Evolutionary conservation across 2,797 vertebrate genomes (phyloP), one percentile per base, ranked within the genome.

Genomic region (Agapornis canus): DNA sequence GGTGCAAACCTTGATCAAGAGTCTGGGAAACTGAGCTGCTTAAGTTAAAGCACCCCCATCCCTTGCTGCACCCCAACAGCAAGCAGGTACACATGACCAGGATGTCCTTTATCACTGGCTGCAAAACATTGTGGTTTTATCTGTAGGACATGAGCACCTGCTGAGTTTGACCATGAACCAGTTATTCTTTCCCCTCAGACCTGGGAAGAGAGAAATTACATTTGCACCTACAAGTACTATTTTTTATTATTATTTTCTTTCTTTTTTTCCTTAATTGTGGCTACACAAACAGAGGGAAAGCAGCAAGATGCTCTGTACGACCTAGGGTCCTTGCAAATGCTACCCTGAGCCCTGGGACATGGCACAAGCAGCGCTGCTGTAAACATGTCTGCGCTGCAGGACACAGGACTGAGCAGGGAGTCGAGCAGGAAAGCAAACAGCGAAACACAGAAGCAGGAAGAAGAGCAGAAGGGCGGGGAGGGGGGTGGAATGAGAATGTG

Each of bases 201-300:
- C 35, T 54, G 13, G 45, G 31, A 85, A 78, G 13, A 92, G 18
- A 63, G 25, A 82, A 7, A 27, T 77, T 45, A 35, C 0, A 0
- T 64, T 85, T 78, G 47, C 52, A 66, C 37, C 32, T 42, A 31
- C 13, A 70, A 76, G 35, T 11, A 47, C 5, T 9, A n/a, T 40
- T 26, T 59, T 14, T 9, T 0, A 1, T 8, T 6, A 5, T 10
- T 5, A 5, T 8, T 8, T 20, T 19, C 13, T 40, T 15, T 9
- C 3, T 40, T n/a, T 45, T 13, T 32, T 47, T 52, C 32, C 12
- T 11, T 73, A 11, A 42, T 25, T 10, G 0, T 45, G 31, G 11
- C 37, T 57, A 42, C 13, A n/a, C 6, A 52, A 59, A 35, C 48
- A 75, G 25, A 80, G 14, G 10, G 57, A 85, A 85, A 60, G 23